phyloP scores from a whole-genome alignment of 2,888 invertebrate genomes.

The Siphonodentalium dalli region DNA sequence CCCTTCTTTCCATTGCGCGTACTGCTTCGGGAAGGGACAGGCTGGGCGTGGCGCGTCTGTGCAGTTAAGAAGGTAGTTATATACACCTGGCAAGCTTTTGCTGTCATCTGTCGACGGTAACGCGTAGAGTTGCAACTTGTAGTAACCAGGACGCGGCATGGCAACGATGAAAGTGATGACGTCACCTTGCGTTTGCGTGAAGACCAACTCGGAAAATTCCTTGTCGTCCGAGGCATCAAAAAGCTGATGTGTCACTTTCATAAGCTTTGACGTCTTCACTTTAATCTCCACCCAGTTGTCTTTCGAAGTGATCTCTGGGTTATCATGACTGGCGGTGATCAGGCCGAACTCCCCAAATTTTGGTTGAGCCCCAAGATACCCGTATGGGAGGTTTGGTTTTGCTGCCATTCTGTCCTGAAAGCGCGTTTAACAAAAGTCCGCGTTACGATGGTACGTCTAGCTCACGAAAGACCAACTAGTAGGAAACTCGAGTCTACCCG shows the following conservation, averaged over 20 bases:
- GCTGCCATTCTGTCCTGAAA: constrained; percentile 32
- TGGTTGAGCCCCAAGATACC: constrained; percentile 51
- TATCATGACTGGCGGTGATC: constrained; percentile 37
- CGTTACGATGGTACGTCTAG: no score
- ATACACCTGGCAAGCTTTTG: constrained; percentile 62
- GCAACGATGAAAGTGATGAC: constrained; percentile 37
- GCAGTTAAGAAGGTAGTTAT: constrained; percentile 61
- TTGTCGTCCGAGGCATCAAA: constrained; percentile 35
- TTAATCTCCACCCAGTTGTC: constrained; percentile 46
- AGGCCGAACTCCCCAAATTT: constrained; percentile 46
- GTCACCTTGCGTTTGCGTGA: constrained; percentile 48
- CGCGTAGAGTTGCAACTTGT: constrained; percentile 63
- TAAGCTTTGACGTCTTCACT: constrained; percentile 33
- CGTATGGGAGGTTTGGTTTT: constrained; percentile 43
- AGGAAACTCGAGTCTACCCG: no score
- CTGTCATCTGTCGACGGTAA: constrained; percentile 55
- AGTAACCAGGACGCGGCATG: constrained; percentile 55
- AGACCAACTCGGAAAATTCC: constrained; percentile 45
- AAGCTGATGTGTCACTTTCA: constrained; percentile 52
- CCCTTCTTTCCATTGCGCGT: constrained; percentile 65
- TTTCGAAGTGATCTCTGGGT: constrained; percentile 34
- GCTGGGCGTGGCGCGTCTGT: constrained; percentile 36
- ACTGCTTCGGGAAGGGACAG: constrained; percentile 62
- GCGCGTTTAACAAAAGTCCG: no score
- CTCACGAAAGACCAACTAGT: no score